Conservation (phyloP, 1,140 invertebrate genomes). For the Protaetia brevitarsis region DNA sequence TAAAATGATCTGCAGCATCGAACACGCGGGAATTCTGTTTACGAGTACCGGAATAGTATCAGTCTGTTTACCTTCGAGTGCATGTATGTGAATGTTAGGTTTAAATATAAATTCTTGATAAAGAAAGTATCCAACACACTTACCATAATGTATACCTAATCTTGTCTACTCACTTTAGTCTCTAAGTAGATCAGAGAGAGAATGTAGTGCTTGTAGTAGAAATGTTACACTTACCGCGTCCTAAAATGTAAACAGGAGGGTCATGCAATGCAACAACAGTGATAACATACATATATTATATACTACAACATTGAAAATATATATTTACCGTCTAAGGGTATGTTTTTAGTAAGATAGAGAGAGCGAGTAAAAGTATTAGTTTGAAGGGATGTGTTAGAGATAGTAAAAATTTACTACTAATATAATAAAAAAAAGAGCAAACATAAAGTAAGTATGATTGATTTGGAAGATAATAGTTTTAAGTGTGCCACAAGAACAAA, state of each 20-base stretch:
- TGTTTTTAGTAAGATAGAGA: background rate
- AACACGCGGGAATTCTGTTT: no score
- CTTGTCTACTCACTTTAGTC: conserved; percentile 27
- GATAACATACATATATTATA: background rate
- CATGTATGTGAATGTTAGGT: conserved; percentile 15
- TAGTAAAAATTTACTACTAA: no score
- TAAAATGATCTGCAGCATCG: conserved; percentile 11
- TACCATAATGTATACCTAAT: conserved; percentile 24
- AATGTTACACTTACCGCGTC: conserved; percentile 51
- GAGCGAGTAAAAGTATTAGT: background rate
- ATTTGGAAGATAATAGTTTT: no score
- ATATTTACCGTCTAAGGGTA: background rate
- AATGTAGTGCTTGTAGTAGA: conserved; percentile 14
- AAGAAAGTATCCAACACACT: conserved; percentile 22
- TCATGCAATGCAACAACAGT: conserved; percentile 37
- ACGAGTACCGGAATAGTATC: no score
- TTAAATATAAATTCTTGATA: conserved; percentile 18
- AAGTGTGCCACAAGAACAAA: no score
- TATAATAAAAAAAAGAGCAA: no score
- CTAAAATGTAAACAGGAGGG: conserved; percentile 48
- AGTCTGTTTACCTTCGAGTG: conserved; percentile 17
- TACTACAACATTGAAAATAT: background rate
- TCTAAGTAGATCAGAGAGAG: conserved; percentile 13
- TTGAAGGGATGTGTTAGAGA: no score
- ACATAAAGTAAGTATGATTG: no score